phyloP scores from a whole-genome alignment of 2,888 invertebrate species.

The Harmothoe impar region DNA sequence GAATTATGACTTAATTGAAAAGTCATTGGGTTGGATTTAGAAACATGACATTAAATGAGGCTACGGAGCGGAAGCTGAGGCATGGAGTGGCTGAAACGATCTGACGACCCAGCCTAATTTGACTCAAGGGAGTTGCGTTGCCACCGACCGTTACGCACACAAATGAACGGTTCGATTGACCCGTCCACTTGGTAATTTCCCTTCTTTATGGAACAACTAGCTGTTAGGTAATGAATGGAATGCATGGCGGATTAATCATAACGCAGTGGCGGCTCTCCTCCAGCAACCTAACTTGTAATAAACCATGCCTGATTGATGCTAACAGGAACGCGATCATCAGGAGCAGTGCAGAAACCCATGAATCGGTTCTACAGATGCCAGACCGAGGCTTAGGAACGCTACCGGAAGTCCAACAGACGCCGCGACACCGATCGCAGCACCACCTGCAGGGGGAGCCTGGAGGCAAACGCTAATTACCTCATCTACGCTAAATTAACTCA shows the following conservation, averaged over 20 bases:
- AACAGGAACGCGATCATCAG: constrained; percentile 3
- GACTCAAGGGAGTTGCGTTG: neutral
- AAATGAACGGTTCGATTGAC: constrained; percentile 17
- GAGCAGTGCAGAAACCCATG: neutral
- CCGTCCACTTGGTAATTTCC: neutral
- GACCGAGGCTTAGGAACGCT: neutral
- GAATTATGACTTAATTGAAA: constrained; percentile 15
- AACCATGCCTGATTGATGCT: neutral
- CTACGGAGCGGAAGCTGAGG: neutral
- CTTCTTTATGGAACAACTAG: constrained; percentile 16
- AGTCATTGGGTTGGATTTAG: constrained; percentile 22
- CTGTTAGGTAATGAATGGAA: neutral
- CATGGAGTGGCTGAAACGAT: neutral
- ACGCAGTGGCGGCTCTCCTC: neutral
- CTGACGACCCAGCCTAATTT: neutral
- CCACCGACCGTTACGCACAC: neutral
- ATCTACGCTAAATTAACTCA: constrained; percentile 59
- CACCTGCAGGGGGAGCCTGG: constrained; percentile 8
- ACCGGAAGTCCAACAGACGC: constrained; percentile 11
- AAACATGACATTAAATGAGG: constrained; percentile 23
- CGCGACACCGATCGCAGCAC: neutral
- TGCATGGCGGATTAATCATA: constrained; percentile 1
- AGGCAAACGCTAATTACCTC: constrained; percentile 44
- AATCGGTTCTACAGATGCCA: neutral
- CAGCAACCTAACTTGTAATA: neutral